Percentiles rank a stretch among this genome's conserved stretches.
phyloP scores from a whole-genome alignment of 2,888 invertebrate genomes.

The Salticus scenicus region DNA sequence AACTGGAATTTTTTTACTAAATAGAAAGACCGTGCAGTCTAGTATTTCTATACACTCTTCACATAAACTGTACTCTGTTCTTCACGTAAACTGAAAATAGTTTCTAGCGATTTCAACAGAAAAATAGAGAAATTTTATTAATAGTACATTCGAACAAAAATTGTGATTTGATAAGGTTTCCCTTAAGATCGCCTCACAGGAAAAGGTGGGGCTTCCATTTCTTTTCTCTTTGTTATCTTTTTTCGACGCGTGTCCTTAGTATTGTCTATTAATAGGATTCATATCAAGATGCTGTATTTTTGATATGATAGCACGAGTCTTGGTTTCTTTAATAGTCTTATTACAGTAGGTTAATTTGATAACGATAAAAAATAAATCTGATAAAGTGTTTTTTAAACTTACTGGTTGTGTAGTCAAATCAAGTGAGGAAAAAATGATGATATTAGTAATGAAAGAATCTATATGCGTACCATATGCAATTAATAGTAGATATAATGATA shows the following conservation, averaged over 20 bases:
- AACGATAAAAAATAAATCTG: neutral
- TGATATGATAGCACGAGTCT: neutral
- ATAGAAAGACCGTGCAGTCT: too few species aligned
- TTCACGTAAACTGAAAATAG: neutral
- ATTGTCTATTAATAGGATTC: neutral
- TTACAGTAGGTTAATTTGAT: neutral
- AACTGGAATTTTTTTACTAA: too few species aligned
- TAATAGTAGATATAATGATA: too few species aligned
- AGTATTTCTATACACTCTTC: too few species aligned
- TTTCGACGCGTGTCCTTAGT: neutral
- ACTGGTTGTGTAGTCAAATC: too few species aligned
- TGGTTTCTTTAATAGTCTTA: neutral
- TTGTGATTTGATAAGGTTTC: neutral
- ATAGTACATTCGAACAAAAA: neutral
- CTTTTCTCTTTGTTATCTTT: neutral
- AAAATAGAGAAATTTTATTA: neutral
- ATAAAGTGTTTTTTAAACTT: too few species aligned
- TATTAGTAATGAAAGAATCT: too few species aligned
- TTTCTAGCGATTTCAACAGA: neutral
- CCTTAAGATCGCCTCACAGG: neutral
- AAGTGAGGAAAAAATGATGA: too few species aligned
- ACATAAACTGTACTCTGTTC: too few species aligned
- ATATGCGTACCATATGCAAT: too few species aligned
- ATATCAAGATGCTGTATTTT: neutral
- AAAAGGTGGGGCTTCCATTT: neutral